Base-by-base conservation (phyloP, 53 echinoderm and acorn worm species). In the Echinarachnius parma region DNA sequence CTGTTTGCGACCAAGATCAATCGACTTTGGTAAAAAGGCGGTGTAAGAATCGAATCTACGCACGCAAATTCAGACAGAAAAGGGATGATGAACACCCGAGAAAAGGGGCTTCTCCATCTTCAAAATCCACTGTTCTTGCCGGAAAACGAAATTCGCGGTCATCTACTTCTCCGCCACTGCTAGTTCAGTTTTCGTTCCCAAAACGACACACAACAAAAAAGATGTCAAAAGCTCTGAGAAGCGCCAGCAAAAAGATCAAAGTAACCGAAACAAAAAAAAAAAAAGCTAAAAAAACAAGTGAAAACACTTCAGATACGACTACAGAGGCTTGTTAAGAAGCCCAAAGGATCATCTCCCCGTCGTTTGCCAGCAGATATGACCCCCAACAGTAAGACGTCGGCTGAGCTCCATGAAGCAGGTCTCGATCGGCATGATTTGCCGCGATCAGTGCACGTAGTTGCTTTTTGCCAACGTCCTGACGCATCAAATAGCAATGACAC, bases 141-240 rank as follows among this genome's bases (percentile, higher is more conserved):
- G 14, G 28, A 18, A 28, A 18, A 59, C 60, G 60, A 31, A 59
- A 28, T 29, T 30, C 60, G 31, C 60, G 60, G 24, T 59, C 60
- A 59, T 59, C 31, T 59, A 59, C 18, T 30, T 19, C 31, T 29
- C 28, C 60, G n/a, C 60, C 60, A 59, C 60, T 31, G 26, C 29
- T 59, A 14, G 60, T 59, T 59, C 60, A n/a, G 31, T 59, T 59
- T 31, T 30, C 60, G 31, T 59, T 30, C n/a, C 60, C 29, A 27
- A 2, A 59, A 59, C 22, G 59, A 59, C 24, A 29, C 5, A 13
- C 60, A 19, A 30, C 60, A 27, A 31, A 14, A 59, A 59, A 27
- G 60, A 28, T 25, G 31, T 59, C 60, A 59, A 59, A 59, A 59
- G 60, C 59, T 59, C 60, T 59, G 60, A 59, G 18, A 58, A 59